These are phyloP conservation scores for Bruchidius siliquastri DNA, from an alignment of 2,888 invertebrate genomes.

Conservation along the genomic window DNA sequence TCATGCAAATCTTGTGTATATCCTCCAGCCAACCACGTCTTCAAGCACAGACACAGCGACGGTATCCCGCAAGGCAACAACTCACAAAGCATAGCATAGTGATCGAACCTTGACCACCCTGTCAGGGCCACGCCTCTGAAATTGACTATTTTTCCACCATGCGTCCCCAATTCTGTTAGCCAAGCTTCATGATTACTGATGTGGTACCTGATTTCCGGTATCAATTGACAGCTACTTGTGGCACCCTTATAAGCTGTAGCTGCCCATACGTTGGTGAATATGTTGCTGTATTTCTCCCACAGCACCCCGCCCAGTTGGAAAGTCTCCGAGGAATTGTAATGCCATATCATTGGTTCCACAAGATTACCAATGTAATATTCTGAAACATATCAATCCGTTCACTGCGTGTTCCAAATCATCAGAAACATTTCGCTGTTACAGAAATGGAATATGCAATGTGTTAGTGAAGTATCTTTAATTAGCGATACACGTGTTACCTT, in stretches of 20 bases:
- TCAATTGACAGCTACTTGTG: conserved; percentile 65
- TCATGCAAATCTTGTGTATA: conserved; percentile 47
- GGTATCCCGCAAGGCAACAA: conserved; percentile 61
- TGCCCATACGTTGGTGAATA: conserved; percentile 71
- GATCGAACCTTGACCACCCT: conserved; percentile 63
- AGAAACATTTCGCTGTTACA: no score
- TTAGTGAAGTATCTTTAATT: no score
- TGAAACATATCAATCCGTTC: conserved; percentile 32
- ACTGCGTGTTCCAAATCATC: no score
- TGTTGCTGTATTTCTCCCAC: conserved; percentile 61
- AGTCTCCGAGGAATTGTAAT: conserved; percentile 56
- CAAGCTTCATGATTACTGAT: conserved; percentile 74
- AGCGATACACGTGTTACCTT: no score
- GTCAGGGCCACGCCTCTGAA: conserved; percentile 65
- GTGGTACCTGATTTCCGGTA: conserved; percentile 67
- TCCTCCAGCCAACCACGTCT: conserved; percentile 51
- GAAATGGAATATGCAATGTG: no score
- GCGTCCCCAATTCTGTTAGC: conserved; percentile 53
- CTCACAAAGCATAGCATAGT: conserved; percentile 69
- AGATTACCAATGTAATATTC: conserved; percentile 57
- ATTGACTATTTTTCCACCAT: conserved; percentile 50
- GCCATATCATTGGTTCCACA: conserved; percentile 67
- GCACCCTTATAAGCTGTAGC: conserved; percentile 86
- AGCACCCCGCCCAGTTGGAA: conserved; percentile 52
- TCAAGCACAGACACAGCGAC: conserved; percentile 58